Conservation (phyloP, 2,797 vertebrate genomes). For the Meriones psammophilus region DNA sequence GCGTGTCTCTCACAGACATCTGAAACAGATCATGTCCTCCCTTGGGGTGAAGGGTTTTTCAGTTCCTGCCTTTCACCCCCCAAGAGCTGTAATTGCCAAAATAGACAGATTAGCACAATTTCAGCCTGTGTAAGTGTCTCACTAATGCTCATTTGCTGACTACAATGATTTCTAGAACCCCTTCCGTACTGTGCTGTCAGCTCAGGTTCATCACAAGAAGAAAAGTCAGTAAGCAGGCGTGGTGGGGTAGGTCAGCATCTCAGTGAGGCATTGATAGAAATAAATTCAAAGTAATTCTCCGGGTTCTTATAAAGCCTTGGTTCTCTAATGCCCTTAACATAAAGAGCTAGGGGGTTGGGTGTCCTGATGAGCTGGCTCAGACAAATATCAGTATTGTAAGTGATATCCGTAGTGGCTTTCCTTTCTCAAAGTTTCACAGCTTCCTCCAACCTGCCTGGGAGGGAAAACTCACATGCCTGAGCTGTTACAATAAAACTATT, state of each 20-base stretch:
- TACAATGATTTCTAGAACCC: constrained; percentile 85
- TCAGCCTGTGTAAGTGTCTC: constrained; percentile 73
- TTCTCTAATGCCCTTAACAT: constrained; percentile 27
- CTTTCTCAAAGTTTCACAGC: constrained; percentile 68
- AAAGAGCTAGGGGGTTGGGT: constrained; percentile 34
- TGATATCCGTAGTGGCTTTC: not conserved
- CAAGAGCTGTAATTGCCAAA: constrained; percentile 61
- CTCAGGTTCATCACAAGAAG: constrained; percentile 79
- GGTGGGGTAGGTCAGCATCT: constrained; percentile 52
- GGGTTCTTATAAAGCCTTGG: not conserved
- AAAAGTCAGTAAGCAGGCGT: constrained; percentile 60
- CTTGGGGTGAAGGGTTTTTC: not conserved
- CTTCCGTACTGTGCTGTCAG: constrained; percentile 78
- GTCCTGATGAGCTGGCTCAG: not conserved
- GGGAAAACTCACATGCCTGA: constrained; percentile 55
- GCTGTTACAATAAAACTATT: constrained; percentile 73
- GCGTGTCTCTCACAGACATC: not conserved
- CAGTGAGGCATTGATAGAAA: constrained; percentile 58
- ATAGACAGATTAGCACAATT: constrained; percentile 78
- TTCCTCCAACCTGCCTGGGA: constrained; percentile 74
- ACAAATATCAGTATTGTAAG: not conserved
- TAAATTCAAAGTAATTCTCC: constrained; percentile 51
- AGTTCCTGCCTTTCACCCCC: not conserved
- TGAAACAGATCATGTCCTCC: constrained; percentile 18
- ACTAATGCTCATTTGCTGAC: constrained; percentile 81